Conservation (phyloP, 2,113 vertebrate genomes). For the Tricholaema leucomelas region DNA sequence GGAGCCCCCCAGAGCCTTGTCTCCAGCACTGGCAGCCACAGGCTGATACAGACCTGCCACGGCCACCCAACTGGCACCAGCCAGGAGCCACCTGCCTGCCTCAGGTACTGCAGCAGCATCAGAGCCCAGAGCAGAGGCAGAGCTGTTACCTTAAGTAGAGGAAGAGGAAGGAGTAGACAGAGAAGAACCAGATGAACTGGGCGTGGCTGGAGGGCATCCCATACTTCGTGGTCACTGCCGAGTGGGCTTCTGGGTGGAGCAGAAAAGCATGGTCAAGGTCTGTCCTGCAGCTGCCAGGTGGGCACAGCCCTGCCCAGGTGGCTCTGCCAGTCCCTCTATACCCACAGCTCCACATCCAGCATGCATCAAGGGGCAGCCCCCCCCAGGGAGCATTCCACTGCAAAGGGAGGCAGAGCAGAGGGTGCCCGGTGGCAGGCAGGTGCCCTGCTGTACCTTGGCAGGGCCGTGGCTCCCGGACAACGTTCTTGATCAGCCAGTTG, state of each 20-base stretch:
- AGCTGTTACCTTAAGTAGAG: conserved; percentile 93
- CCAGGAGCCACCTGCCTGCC: not conserved
- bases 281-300: not conserved
- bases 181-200: conserved; percentile 99
- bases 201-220: conserved; percentile 98
- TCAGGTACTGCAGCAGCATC: not conserved
- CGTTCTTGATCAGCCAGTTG: conserved; percentile 96
- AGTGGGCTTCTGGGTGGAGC: conserved; percentile 83
- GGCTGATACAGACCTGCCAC: not conserved
- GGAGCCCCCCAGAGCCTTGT: not conserved
- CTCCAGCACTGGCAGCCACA: not conserved
- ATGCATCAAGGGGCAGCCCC: not conserved
- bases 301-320: not conserved
- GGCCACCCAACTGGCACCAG: not conserved
- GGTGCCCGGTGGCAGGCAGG: too few species aligned
- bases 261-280: conserved; percentile 23
- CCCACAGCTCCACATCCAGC: not conserved
- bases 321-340: not conserved
- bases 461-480: conserved; percentile 93
- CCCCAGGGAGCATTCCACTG: not conserved
- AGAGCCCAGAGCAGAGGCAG: not conserved
- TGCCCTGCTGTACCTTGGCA: conserved; percentile 83
- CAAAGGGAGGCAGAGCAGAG: not conserved
- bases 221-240: conserved; percentile 86
- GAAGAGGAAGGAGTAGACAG: conserved; percentile 97